Evolutionary conservation across 2,888 invertebrate species (phyloP).

Genomic region (Noctuana brunneofusca): DNA sequence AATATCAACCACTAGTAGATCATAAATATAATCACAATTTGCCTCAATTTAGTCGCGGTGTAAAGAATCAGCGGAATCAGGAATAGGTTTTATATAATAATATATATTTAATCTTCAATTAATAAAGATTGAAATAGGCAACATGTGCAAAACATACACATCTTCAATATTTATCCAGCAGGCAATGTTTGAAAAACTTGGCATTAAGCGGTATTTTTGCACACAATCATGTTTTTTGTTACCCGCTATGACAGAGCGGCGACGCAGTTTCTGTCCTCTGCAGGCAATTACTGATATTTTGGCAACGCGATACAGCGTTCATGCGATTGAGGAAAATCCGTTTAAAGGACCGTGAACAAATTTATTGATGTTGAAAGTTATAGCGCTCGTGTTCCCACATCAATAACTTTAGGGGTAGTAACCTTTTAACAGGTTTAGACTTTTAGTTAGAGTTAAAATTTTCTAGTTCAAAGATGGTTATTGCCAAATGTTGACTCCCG

Average conservation of each 20-base stretch:
- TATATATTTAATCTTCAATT: no score
- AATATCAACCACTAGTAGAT: no score
- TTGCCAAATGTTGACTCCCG: no score
- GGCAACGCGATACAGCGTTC: not conserved
- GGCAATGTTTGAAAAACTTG: not conserved
- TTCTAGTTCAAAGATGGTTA: not conserved
- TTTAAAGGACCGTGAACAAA: not conserved
- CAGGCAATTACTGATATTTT: conserved; percentile 5
- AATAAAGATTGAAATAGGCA: no score
- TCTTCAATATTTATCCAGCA: not conserved
- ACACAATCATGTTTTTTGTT: not conserved
- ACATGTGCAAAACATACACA: not conserved
- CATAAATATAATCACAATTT: no score
- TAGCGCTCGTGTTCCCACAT: not conserved
- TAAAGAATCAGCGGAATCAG: no score
- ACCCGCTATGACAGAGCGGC: not conserved
- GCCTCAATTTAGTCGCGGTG: no score
- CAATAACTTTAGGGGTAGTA: not conserved
- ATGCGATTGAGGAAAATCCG: not conserved
- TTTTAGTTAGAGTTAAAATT: not conserved
- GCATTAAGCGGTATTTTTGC: not conserved
- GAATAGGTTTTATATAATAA: no score
- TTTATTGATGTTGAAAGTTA: not conserved
- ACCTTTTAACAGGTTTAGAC: not conserved
- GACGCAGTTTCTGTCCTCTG: not conserved